These are phyloP conservation scores for Recurvirostra avosetta DNA, from an alignment of 2,113 vertebrate genomes.

Conservation along the genomic window DNA sequence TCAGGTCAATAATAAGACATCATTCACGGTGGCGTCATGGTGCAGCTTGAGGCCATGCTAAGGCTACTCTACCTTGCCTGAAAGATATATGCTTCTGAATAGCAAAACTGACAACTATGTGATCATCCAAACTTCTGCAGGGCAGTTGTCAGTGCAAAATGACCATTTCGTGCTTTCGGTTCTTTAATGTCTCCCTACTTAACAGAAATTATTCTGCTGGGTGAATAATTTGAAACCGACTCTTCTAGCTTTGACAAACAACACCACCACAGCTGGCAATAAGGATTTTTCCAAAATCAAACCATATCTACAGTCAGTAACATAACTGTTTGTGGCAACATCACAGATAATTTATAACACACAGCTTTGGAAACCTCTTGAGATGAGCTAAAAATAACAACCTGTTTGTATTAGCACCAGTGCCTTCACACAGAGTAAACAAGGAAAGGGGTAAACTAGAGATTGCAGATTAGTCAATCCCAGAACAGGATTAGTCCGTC, in stretches of 20 bases:
- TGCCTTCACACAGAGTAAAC: not conserved
- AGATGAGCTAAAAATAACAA: not conserved
- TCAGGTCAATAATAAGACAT: constrained; percentile 34
- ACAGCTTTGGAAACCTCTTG: not conserved
- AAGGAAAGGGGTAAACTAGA: not conserved
- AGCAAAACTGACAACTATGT: constrained; percentile 22
- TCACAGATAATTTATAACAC: not conserved
- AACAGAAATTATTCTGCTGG: not conserved
- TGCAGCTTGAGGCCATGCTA: not conserved
- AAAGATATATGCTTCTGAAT: constrained; percentile 9
- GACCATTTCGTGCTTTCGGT: not conserved
- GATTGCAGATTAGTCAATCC: not conserved
- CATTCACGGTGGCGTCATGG: not conserved
- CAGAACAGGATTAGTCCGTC: not conserved
- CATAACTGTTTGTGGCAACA: not conserved
- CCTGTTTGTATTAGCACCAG: not conserved
- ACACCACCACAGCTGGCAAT: not conserved
- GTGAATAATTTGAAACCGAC: not conserved
- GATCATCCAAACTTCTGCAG: constrained; percentile 14
- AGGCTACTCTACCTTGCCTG: not conserved
- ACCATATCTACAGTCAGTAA: not conserved
- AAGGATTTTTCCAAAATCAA: not conserved
- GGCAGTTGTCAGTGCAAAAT: not conserved
- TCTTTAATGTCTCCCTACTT: not conserved
- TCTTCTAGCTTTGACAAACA: not conserved